Conservation (phyloP, 1,140 invertebrate species). For the Trachymyrmex cornetzi region DNA sequence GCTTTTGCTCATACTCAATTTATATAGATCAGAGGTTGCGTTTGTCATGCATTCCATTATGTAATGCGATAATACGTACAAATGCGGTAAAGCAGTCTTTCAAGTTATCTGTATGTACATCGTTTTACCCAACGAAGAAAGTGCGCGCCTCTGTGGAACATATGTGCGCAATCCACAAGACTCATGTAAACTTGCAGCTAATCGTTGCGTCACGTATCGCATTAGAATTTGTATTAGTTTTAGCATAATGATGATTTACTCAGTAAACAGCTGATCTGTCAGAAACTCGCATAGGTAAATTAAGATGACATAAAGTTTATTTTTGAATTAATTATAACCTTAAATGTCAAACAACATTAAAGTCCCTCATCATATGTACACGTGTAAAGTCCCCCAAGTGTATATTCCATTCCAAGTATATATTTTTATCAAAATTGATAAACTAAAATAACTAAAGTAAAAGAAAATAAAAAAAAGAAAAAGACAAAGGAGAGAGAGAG, state of each 20-base stretch:
- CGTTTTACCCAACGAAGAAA: background rate
- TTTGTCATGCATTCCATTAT: background rate
- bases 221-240: conserved; percentile 23
- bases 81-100: background rate
- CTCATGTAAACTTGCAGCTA: background rate
- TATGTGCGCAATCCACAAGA: background rate
- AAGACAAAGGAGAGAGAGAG: too few relatives aligned
- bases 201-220: conserved; percentile 8
- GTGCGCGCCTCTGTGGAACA: background rate
- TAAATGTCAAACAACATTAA: conserved; percentile 21
- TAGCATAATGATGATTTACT: conserved; percentile 21
- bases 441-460: background rate
- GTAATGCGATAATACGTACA: background rate
- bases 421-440: background rate
- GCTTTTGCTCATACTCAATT: background rate
- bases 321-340: background rate
- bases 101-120: conserved; percentile 12
- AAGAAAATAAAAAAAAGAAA: background rate
- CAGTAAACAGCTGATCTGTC: background rate
- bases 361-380: background rate
- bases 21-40: background rate
- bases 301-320: background rate
- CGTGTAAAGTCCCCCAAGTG: too few relatives aligned
- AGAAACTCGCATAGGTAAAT: background rate
- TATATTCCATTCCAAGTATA: too few relatives aligned